Conservation (phyloP, 2,113 vertebrate genomes). For the Drymodes brunneopygia region DNA sequence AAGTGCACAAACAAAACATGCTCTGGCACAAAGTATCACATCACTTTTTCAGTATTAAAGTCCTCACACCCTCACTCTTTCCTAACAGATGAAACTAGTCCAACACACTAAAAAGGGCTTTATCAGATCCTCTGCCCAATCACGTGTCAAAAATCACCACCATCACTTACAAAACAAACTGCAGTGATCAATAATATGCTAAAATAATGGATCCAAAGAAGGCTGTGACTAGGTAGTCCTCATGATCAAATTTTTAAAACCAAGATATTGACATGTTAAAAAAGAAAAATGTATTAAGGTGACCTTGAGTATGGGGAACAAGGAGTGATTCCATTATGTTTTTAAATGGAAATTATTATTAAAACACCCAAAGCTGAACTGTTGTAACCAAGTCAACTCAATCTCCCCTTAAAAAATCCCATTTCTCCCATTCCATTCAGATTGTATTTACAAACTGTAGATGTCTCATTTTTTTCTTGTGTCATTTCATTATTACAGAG, state of each 20-base stretch:
- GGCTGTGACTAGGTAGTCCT: neutral
- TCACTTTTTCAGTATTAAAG: neutral
- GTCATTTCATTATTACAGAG: conserved; percentile 67
- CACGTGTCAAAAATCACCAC: neutral
- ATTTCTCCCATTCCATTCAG: conserved; percentile 14
- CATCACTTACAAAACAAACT: neutral
- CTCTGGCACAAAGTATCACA: neutral
- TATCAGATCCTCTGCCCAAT: neutral
- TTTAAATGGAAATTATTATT: conserved; percentile 33
- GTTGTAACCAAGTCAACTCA: conserved; percentile 39
- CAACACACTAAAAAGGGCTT: neutral
- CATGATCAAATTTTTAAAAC: neutral
- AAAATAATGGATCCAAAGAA: neutral
- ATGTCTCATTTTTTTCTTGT: conserved; percentile 53
- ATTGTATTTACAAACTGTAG: conserved; percentile 60
- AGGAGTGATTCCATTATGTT: neutral
- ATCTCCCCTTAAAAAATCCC: conserved; percentile 37
- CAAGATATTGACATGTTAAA: neutral
- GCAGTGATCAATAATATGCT: neutral
- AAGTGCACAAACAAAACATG: neutral
- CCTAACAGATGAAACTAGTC: neutral
- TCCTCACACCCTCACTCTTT: neutral
- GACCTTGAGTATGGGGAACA: neutral
- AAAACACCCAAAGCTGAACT: conserved; percentile 26
- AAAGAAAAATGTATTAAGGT: neutral